Evolutionary conservation across 2,888 invertebrate species (phyloP).

Genomic region (Neocrepidodera transversa): DNA sequence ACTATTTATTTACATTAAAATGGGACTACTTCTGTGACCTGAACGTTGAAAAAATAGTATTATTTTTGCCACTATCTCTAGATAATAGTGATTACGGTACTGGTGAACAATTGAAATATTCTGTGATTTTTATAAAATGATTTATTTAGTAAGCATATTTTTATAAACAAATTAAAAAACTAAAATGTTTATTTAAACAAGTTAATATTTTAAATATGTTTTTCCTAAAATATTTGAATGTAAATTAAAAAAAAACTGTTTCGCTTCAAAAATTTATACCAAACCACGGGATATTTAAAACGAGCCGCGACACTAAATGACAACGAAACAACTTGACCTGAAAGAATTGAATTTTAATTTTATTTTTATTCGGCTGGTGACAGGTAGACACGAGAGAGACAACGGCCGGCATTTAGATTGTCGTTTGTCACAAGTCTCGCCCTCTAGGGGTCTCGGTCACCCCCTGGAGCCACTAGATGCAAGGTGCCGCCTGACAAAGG

Average conservation of each 20-base stretch:
- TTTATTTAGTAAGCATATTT: too few relatives aligned
- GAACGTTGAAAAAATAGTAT: too few relatives aligned
- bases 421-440: slow-evolving; percentile 56
- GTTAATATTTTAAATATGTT: too few relatives aligned
- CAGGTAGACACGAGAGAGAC: slow-evolving; percentile 23
- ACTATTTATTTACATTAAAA: background rate
- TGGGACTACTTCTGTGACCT: too few relatives aligned
- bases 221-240: background rate
- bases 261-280: slow-evolving; percentile 6
- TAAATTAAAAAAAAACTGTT: background rate
- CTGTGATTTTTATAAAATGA: too few relatives aligned
- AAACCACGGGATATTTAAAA: slow-evolving; percentile 3
- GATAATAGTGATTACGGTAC: background rate
- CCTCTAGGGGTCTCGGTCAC: slow-evolving; percentile 51
- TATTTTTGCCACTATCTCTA: too few relatives aligned
- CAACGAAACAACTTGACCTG: slow-evolving; percentile 8
- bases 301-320: slow-evolving; percentile 16
- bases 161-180: too few relatives aligned
- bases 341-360: slow-evolving; percentile 22
- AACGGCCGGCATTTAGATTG: slow-evolving; percentile 36
- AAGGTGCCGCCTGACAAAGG: slow-evolving; percentile 53
- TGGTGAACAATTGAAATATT: background rate
- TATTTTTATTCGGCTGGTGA: slow-evolving; percentile 18
- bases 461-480: slow-evolving; percentile 53
- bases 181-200: too few relatives aligned